phyloP scores from a whole-genome alignment of 2,888 invertebrate species.

The Noctua janthina region DNA sequence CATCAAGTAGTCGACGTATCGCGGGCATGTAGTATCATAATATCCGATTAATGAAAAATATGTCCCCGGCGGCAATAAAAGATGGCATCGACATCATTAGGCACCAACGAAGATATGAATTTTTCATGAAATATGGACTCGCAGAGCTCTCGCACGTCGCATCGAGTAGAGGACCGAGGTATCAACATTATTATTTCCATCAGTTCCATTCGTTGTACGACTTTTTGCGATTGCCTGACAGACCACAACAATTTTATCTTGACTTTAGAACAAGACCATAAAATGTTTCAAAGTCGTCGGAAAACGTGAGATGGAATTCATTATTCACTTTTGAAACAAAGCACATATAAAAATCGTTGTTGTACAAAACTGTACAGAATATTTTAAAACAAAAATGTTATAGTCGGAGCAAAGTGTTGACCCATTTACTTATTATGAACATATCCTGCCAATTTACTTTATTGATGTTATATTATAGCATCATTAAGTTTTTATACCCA shows the following conservation, averaged over 20 bases:
- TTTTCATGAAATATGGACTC: conserved; percentile 89
- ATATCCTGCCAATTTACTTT: conserved; percentile 89
- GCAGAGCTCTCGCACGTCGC: conserved; percentile 79
- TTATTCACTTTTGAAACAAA: conserved; percentile 72
- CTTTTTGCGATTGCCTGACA: conserved; percentile 79
- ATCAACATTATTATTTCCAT: conserved; percentile 82
- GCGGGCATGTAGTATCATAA: conserved; percentile 77
- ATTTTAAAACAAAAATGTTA: conserved; percentile 64
- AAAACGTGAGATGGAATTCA: conserved; percentile 78
- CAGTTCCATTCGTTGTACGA: conserved; percentile 76
- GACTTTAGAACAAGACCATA: conserved; percentile 77
- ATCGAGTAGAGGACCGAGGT: conserved; percentile 73
- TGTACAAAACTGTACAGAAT: conserved; percentile 49
- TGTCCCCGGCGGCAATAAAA: conserved; percentile 85
- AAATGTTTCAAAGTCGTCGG: conserved; percentile 74
- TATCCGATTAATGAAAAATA: conserved; percentile 87
- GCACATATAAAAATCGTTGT: conserved; percentile 48
- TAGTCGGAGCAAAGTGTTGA: conserved; percentile 78
- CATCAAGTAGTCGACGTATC: conserved; percentile 54
- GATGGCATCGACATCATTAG: conserved; percentile 88
- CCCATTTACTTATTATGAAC: conserved; percentile 84
- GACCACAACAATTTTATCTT: conserved; percentile 80
- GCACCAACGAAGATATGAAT: conserved; percentile 85
- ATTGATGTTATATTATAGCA: conserved; percentile 87
- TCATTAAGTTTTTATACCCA: conserved; percentile 87